Percentiles rank a stretch among this genome's conserved stretches.
phyloP scores from a whole-genome alignment of 2,797 vertebrate genomes.

The Eulemur mongoz region DNA sequence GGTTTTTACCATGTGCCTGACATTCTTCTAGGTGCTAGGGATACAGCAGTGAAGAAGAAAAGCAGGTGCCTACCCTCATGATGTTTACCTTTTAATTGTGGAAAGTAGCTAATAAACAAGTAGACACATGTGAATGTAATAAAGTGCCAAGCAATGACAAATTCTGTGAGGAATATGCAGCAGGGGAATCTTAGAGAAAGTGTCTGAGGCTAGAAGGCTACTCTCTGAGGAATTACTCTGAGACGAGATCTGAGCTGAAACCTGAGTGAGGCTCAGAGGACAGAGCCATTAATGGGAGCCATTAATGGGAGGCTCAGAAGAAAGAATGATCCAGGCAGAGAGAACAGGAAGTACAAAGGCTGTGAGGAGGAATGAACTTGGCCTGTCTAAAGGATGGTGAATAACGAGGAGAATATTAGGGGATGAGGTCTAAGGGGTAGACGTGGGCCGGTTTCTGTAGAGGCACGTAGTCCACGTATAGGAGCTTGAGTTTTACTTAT shows the following conservation, averaged over 20 bases:
- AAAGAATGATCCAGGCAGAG: background rate
- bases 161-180: background rate
- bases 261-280: background rate
- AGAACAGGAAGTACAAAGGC: background rate
- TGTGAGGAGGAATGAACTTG: background rate
- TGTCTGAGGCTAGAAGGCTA: background rate
- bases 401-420: background rate
- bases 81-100: background rate
- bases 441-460: background rate
- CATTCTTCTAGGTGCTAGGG: background rate
- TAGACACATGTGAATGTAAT: background rate
- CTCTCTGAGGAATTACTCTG: background rate
- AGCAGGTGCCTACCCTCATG: background rate
- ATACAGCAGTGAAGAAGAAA: background rate
- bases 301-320: background rate
- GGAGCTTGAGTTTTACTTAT: background rate
- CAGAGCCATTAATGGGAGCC: background rate
- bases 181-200: background rate
- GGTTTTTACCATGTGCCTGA: background rate
- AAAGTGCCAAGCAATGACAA: background rate
- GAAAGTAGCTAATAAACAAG: background rate
- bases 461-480: background rate
- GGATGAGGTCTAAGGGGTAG: background rate
- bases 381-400: fast-evolving
- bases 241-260: background rate